Conservation (phyloP, 2,113 vertebrate genomes). For the Raja brachyura region DNA sequence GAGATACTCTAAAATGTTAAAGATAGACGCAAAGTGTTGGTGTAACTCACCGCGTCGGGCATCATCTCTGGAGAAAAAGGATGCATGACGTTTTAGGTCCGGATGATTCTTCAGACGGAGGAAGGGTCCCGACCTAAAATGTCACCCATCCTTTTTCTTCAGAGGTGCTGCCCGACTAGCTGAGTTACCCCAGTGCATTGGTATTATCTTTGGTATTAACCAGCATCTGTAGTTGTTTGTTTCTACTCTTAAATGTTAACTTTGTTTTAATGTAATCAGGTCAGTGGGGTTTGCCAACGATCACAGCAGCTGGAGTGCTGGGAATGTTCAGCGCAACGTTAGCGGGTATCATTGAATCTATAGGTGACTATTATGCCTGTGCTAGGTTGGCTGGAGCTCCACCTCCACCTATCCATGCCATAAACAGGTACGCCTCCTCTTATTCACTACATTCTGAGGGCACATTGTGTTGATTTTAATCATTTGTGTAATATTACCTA, state of each 20-base stretch:
- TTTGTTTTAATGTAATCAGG: conserved; percentile 53
- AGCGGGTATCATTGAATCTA: conserved; percentile 88
- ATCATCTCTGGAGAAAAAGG: no score
- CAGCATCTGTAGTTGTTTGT: no score
- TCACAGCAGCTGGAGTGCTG: conserved; percentile 81
- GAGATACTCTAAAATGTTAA: background rate
- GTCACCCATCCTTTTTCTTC: no score
- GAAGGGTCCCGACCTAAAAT: no score
- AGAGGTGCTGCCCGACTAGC: no score
- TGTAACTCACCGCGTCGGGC: no score
- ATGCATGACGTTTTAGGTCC: no score
- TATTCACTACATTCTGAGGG: background rate
- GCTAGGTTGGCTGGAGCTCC: conserved; percentile 84
- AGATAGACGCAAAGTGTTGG: no score
- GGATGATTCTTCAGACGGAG: no score
- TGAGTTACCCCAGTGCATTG: no score
- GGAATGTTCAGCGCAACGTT: conserved; percentile 94
- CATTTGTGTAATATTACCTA: background rate
- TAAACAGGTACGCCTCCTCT: conserved; percentile 74
- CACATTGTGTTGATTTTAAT: background rate
- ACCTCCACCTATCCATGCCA: conserved; percentile 82
- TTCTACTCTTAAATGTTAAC: background rate
- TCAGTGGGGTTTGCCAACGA: conserved; percentile 88
- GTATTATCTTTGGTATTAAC: no score
- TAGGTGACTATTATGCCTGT: conserved; percentile 93